phyloP scores from a whole-genome alignment of 2,113 vertebrate genomes.

The Malaclemys terrapin region DNA sequence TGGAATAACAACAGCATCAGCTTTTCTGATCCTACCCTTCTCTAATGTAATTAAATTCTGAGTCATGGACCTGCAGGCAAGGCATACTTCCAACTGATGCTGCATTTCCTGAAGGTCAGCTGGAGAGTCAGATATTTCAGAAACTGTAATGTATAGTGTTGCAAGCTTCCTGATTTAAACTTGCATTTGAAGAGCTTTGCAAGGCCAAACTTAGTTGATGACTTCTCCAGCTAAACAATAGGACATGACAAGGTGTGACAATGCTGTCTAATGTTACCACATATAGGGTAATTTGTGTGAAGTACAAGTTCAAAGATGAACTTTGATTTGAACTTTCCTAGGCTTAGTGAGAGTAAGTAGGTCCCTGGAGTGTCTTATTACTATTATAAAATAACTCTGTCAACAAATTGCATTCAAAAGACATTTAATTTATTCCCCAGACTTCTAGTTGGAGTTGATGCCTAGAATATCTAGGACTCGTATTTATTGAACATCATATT shows the following conservation, averaged over 20 bases:
- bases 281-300: background rate
- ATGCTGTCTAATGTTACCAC: background rate
- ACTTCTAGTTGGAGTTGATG: background rate
- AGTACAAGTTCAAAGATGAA: background rate
- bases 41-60: slow-evolving; percentile 66
- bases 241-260: slow-evolving; percentile 12
- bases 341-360: background rate
- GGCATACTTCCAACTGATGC: slow-evolving; percentile 44
- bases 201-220: slow-evolving; percentile 33
- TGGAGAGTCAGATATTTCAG: slow-evolving; percentile 18
- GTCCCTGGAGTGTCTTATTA: background rate
- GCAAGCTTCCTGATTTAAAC: slow-evolving; percentile 22
- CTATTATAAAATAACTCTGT: background rate
- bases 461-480: background rate
- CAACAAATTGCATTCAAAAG: background rate
- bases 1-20: slow-evolving; percentile 64
- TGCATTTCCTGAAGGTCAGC: slow-evolving; percentile 58
- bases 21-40: slow-evolving; percentile 42
- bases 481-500: background rate
- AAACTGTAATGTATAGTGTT: background rate
- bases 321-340: background rate
- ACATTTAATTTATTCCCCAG: background rate
- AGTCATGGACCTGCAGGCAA: slow-evolving; percentile 49
- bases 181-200: slow-evolving; percentile 47
- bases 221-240: slow-evolving; percentile 44